phyloP scores from a whole-genome alignment of 1,140 invertebrate species.

The Tetranychus cinnabarinus region DNA sequence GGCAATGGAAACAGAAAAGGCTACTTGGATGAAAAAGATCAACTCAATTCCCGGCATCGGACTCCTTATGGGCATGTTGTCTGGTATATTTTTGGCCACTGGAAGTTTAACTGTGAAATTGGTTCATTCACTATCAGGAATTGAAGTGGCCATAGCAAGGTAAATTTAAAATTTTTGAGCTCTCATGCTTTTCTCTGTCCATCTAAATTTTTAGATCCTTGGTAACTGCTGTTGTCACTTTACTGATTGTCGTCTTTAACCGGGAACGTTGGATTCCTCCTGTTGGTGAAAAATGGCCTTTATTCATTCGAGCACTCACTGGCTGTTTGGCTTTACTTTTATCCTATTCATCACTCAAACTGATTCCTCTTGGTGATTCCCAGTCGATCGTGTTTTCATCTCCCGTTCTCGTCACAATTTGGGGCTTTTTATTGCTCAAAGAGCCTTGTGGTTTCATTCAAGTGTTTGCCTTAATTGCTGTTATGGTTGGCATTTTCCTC shows the following conservation, averaged over 20 bases:
- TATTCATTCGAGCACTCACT: neutral
- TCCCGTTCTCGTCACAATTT: slow-evolving; percentile 27
- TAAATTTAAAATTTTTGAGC: neutral
- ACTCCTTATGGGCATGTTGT: slow-evolving; percentile 3
- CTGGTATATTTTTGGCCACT: slow-evolving; percentile 7
- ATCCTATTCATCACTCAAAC: slow-evolving; percentile 22
- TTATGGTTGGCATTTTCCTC: slow-evolving; percentile 26
- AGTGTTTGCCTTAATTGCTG: slow-evolving; percentile 22
- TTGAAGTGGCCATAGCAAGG: slow-evolving; percentile 5
- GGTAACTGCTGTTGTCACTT: neutral
- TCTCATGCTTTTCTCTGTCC: neutral
- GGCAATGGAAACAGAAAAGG: no score
- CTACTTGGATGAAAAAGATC: neutral
- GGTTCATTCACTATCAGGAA: neutral
- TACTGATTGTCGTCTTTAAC: no score
- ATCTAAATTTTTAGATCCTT: neutral
- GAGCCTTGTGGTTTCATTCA: slow-evolving; percentile 29
- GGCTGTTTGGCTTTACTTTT: neutral
- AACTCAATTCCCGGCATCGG: neutral
- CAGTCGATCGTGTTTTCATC: slow-evolving; percentile 32
- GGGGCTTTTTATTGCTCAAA: slow-evolving; percentile 27
- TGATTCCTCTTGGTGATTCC: slow-evolving; percentile 29
- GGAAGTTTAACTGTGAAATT: slow-evolving; percentile 4
- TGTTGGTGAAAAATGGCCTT: neutral
- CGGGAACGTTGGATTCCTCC: no score